Evolutionary conservation across 2,888 invertebrate genomes (phyloP), one percentile per base, ranked within the genome.

Genomic region (Philereme vetulata): DNA sequence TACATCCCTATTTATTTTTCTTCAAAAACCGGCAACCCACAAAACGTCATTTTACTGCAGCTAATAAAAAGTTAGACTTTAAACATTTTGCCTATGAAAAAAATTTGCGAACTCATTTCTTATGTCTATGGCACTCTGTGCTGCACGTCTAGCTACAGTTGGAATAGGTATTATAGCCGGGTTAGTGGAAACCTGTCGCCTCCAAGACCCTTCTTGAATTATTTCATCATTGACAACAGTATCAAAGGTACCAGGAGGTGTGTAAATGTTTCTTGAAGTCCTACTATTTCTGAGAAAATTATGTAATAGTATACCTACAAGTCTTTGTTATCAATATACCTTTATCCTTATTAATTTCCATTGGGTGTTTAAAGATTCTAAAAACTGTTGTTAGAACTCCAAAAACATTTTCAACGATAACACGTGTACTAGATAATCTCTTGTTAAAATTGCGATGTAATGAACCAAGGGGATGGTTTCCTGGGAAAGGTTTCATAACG

Each of bases 401-500:
- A 46, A 53, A 53, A 47, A 38, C 59, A 47, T 56, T 59, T 60
- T 60, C 60, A 40, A 63, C 56, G 36, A 59, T 40, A 38, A 53
- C 56, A 21, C 60, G 60, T 40, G 52, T 51, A 49, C 64, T 60
- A 51, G 47, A 45, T 33, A 60, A 54, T 55, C 57, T 60, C 42
- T 60, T 51, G 46, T 64, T 64, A 60, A 48, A 62, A 45, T 52
- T 58, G 58, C 48, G 55, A 35, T 49, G 40, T 47, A 54, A 46
- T 38, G 54, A 46, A 47, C 47, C 47, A 42, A 62, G 54, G 58
- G 60, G n/a, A n/a, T n/a, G n/a, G n/a, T n/a, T n/a, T n/a, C n/a
- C n/a, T n/a, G n/a, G n/a, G n/a, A n/a, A 62, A 50, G 40, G 52
- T 7, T 59, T 49, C 64, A 66, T 60, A 58, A 66, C 56, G 57